Percentiles rank a stretch among this genome's conserved stretches.
phyloP scores from a whole-genome alignment of 2,113 vertebrate species.

The Vulpes lagopus region DNA sequence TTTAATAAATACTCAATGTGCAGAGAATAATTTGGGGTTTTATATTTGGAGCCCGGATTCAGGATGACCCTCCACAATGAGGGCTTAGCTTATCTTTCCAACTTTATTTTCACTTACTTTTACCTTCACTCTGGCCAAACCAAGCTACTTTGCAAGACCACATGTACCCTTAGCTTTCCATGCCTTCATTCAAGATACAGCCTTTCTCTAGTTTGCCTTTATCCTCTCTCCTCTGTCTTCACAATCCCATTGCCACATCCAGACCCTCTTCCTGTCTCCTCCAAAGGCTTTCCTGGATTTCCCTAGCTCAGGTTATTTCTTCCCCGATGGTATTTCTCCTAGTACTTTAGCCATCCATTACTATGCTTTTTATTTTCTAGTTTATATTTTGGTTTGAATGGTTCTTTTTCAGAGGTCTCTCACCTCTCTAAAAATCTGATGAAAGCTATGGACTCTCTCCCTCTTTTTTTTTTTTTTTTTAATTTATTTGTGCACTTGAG shows the following conservation, averaged over 20 bases:
- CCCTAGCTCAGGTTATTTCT: not conserved
- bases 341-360: not conserved
- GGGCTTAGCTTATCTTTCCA: not conserved
- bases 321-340: conserved; percentile 10
- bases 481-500: no score
- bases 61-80: not conserved
- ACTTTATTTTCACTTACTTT: not conserved
- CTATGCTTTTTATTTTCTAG: conserved; percentile 10
- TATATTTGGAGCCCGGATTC: not conserved
- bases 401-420: not conserved
- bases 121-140: not conserved
- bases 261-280: not conserved
- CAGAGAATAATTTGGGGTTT: not conserved
- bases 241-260: not conserved
- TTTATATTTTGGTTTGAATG: conserved; percentile 36
- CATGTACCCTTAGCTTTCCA: not conserved
- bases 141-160: not conserved
- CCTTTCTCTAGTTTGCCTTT: not conserved
- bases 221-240: not conserved
- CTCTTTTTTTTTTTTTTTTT: not conserved
- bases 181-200: not conserved
- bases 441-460: not conserved
- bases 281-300: not conserved
- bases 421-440: not conserved
- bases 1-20: not conserved